Percentiles rank a stretch among this genome's conserved stretches.
Evolutionary conservation across 2,888 invertebrate species (phyloP).

Genomic region (Himalopsyche japonica): DNA sequence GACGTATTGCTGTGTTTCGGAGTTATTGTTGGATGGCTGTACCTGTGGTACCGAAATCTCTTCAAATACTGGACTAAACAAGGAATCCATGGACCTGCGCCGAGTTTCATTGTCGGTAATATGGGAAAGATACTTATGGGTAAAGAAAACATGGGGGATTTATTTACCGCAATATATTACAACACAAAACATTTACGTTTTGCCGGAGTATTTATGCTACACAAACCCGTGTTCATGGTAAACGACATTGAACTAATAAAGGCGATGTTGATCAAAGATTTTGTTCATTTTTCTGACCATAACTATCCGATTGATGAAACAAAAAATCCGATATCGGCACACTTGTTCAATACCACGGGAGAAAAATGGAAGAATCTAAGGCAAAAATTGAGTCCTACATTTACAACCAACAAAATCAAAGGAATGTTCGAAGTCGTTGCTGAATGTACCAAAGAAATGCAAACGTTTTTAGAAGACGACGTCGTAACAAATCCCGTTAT

Average conservation of each 20-base stretch:
- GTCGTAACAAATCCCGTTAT: slow-evolving; percentile 40
- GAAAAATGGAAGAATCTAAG: slow-evolving; percentile 30
- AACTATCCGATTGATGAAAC: slow-evolving; percentile 46
- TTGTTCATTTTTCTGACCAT: slow-evolving; percentile 48
- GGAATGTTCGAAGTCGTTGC: slow-evolving; percentile 23
- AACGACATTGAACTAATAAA: slow-evolving; percentile 46
- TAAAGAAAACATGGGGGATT: slow-evolving; percentile 6
- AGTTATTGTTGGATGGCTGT: neutral
- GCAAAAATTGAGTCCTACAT: slow-evolving; percentile 27
- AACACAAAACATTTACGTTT: slow-evolving; percentile 9
- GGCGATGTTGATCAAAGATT: slow-evolving; percentile 47
- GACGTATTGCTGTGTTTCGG: neutral
- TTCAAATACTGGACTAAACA: slow-evolving; percentile 40
- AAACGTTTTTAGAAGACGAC: slow-evolving; percentile 22
- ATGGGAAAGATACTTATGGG: neutral
- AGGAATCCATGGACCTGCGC: slow-evolving; percentile 30
- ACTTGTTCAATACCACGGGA: slow-evolving; percentile 25
- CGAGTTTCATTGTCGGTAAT: slow-evolving; percentile 18
- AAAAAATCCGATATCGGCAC: slow-evolving; percentile 36
- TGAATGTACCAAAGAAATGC: slow-evolving; percentile 25
- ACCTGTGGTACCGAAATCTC: slow-evolving; percentile 5
- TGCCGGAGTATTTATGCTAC: slow-evolving; percentile 22
- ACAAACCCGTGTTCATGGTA: slow-evolving; percentile 30
- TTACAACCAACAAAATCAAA: slow-evolving; percentile 30
- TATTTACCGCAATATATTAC: slow-evolving; percentile 9